phyloP scores from a whole-genome alignment of 2,888 invertebrate species.

The Sacculina carcini region DNA sequence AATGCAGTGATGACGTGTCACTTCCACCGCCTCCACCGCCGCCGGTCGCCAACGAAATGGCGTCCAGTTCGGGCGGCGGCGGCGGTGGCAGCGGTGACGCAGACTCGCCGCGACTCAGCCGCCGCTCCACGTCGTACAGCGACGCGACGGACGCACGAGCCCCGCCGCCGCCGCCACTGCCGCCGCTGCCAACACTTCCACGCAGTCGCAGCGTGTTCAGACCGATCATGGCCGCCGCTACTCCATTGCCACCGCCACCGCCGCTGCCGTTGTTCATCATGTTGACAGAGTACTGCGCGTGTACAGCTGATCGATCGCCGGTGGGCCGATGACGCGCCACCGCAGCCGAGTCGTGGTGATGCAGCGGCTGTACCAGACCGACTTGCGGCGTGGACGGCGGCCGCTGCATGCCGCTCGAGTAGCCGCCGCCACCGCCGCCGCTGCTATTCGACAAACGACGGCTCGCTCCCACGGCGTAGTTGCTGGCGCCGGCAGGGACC shows the following conservation, averaged over 20 bases:
- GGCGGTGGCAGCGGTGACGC: constrained; percentile 59
- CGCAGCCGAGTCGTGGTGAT: constrained; percentile 13
- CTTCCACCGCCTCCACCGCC: constrained; percentile 36
- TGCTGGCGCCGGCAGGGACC: constrained; percentile 77
- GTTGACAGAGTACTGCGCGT: not conserved
- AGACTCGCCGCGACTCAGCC: constrained; percentile 13
- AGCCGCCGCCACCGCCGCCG: constrained; percentile 42
- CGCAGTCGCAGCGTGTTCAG: not conserved
- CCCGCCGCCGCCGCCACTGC: not conserved
- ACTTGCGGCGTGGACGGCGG: constrained; percentile 31
- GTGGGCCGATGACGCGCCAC: constrained; percentile 25
- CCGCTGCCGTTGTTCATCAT: not conserved
- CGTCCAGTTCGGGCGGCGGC: constrained; percentile 38
- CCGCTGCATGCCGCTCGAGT: constrained; percentile 60
- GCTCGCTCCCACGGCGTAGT: constrained; percentile 62
- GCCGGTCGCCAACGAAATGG: constrained; percentile 41
- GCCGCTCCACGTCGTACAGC: not conserved
- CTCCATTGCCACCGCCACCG: not conserved
- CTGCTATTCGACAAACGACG: constrained; percentile 23
- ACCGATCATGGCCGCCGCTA: not conserved
- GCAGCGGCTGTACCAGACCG: constrained; percentile 64
- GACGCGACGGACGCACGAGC: not conserved
- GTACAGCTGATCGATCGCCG: constrained; percentile 18
- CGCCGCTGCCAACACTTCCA: not conserved
- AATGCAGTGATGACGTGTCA: too few relatives aligned